phyloP scores from a whole-genome alignment of 2,888 invertebrate species.

The Melipona bicolor region DNA sequence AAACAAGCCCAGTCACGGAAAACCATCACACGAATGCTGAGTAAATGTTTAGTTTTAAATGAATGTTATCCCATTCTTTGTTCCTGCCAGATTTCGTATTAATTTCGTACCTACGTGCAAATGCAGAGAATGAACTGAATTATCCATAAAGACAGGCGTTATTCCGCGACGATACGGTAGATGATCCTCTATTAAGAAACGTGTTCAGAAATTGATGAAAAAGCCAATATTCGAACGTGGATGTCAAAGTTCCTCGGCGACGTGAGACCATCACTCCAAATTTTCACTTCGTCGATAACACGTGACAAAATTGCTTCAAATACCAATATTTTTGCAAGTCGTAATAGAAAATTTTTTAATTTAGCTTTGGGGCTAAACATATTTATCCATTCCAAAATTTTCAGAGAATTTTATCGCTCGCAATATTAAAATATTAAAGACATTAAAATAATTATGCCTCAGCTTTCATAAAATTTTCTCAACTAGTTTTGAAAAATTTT shows the following conservation, averaged over 20 bases:
- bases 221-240: constrained; percentile 2
- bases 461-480: neutral
- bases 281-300: constrained; percentile 19
- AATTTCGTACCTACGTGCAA: neutral
- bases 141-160: neutral
- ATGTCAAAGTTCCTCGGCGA: constrained; percentile 31
- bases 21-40: constrained; percentile 92
- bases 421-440: neutral
- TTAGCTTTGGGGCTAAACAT: neutral
- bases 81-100: neutral
- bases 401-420: neutral
- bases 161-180: neutral
- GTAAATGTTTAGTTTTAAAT: constrained; percentile 84
- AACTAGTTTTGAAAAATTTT: neutral
- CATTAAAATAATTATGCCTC: neutral
- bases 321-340: neutral
- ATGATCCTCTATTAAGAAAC: neutral
- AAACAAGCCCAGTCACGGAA: constrained; percentile 89
- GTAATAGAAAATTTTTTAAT: neutral
- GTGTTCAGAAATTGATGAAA: constrained; percentile 36
- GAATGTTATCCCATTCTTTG: neutral
- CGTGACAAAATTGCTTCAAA: neutral
- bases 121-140: neutral
- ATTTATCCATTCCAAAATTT: neutral
- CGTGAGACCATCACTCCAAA: neutral